Evolutionary conservation across 1,140 invertebrate species (phyloP).

Genomic region (Panagrolaimus sp.): DNA sequence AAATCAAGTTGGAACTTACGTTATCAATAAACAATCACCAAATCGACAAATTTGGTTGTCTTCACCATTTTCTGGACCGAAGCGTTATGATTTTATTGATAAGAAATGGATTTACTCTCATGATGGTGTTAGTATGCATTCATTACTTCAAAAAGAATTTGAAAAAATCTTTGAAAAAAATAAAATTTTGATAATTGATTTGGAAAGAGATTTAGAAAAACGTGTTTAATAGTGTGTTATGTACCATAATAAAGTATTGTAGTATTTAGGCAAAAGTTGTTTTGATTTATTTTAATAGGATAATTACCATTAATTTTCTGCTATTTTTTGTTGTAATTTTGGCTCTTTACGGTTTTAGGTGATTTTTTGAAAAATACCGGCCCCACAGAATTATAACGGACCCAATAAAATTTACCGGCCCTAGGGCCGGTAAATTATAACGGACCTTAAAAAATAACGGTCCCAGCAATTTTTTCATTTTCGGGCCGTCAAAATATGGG

Average conservation of each 20-base stretch:
- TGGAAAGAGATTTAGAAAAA: background rate
- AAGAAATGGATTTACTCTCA: conserved; percentile 83
- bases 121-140: conserved; percentile 73
- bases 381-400: too few species aligned
- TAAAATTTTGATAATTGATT: background rate
- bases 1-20: conserved; percentile 61
- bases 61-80: conserved; percentile 60
- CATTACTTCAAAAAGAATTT: conserved; percentile 76
- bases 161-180: conserved; percentile 41
- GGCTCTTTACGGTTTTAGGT: background rate
- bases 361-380: too few species aligned
- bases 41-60: conserved; percentile 64
- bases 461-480: too few species aligned
- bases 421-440: too few species aligned
- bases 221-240: background rate
- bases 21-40: conserved; percentile 64
- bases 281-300: too few species aligned
- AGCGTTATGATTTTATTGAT: conserved; percentile 31
- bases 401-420: too few species aligned
- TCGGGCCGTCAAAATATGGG: too few species aligned
- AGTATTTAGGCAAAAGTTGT: too few species aligned
- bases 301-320: too few species aligned
- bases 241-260: background rate
- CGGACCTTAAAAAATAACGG: too few species aligned
- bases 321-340: too few species aligned